phyloP scores from a whole-genome alignment of 2,888 invertebrate genomes.

The Cephus runcator region DNA sequence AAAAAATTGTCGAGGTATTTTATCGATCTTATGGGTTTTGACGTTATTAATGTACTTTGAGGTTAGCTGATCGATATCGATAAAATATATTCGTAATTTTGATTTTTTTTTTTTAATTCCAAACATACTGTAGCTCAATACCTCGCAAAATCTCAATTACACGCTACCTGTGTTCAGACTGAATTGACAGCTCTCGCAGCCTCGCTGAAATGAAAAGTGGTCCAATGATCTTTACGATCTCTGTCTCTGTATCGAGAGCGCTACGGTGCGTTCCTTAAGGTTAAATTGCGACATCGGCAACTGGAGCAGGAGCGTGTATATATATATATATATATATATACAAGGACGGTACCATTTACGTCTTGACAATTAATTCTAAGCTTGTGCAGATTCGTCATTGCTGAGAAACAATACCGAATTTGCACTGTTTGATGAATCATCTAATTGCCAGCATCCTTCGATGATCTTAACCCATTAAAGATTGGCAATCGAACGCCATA shows the following conservation, averaged over 20 bases:
- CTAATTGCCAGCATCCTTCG: background rate
- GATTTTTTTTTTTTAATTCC: no score
- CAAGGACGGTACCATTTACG: slow-evolving; percentile 50
- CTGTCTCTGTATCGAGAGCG: background rate
- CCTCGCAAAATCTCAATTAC: slow-evolving; percentile 8
- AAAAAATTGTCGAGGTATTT: no score
- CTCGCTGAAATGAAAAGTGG: background rate
- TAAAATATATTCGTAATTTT: no score
- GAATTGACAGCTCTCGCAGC: background rate
- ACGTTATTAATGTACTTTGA: no score
- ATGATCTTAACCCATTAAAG: background rate
- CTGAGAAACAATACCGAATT: background rate
- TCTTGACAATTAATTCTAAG: slow-evolving; percentile 7
- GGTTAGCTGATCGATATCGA: no score
- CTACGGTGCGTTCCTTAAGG: slow-evolving; percentile 39
- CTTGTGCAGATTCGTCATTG: background rate
- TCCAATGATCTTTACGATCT: slow-evolving; percentile 17
- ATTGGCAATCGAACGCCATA: no score
- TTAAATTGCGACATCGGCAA: slow-evolving; percentile 49
- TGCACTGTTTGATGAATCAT: background rate
- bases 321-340: slow-evolving; percentile 17
- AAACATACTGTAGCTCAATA: no score
- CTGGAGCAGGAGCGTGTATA: slow-evolving; percentile 42
- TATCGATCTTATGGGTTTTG: no score
- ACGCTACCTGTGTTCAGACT: background rate